phyloP scores from a whole-genome alignment of 2,113 vertebrate genomes.

The Pseudois nayaur region DNA sequence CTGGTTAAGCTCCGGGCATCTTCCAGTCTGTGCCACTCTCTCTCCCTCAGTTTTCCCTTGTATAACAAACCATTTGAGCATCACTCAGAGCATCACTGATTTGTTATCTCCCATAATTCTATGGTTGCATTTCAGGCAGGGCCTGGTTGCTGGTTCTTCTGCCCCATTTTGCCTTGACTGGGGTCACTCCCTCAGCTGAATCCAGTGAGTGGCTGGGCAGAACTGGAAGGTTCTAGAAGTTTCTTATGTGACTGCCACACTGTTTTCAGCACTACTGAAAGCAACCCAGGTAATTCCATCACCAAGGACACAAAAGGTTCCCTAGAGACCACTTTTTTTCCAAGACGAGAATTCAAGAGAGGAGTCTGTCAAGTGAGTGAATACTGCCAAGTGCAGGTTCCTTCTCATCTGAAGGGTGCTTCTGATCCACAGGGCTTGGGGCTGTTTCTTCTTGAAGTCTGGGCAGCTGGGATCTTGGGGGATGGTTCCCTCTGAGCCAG shows the following conservation, averaged over 20 bases:
- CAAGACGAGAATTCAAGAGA: not conserved
- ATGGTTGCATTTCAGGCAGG: not conserved
- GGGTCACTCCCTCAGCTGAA: not conserved
- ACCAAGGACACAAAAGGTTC: not conserved
- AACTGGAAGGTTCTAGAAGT: not conserved
- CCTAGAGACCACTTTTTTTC: not conserved
- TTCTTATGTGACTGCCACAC: too few relatives aligned
- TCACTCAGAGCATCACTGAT: too few relatives aligned
- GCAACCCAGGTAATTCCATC: not conserved
- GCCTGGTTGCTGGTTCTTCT: not conserved
- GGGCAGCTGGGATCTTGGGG: not conserved
- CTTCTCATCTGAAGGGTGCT: not conserved
- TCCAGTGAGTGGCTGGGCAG: not conserved
- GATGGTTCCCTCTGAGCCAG: not conserved
- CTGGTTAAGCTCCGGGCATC: accelerated
- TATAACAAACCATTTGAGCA: too few relatives aligned
- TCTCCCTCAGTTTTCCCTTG: not conserved
- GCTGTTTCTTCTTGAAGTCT: not conserved
- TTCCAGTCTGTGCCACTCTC: constrained; percentile 59
- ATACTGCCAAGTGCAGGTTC: accelerated
- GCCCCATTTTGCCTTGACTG: not conserved
- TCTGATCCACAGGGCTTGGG: not conserved
- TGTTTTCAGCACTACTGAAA: not conserved
- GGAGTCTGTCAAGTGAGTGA: accelerated
- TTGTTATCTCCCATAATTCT: accelerated